Evolutionary conservation across 2,113 vertebrate genomes (phyloP), one percentile per base, ranked within the genome.

Genomic region (Picathartes gymnocephalus): DNA sequence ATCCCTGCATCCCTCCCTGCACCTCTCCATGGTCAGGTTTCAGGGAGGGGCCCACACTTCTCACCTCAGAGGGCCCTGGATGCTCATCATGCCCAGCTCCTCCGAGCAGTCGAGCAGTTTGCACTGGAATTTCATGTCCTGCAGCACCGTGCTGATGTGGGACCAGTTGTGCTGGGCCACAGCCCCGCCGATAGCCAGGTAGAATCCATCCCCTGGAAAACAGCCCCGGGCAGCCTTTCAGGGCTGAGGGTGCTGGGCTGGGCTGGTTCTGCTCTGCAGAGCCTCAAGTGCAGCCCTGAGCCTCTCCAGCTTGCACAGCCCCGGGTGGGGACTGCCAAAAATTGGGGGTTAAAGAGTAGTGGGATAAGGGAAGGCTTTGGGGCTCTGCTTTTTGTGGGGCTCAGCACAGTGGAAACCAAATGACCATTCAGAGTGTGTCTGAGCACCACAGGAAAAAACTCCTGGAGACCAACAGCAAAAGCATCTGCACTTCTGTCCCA

Each of bases 41-140:
- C 47, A 54, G 31, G 57, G 39, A 39, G 4, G 30, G 7, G 19
- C 13, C 3, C 4, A 1, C 3, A 1, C 22, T 0, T 0, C 62
- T 88, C 92, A 99, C 99, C 99, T 99, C 95, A 98, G 98, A 0
- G 99, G 99, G 12, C 99, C 99, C 96, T 99, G 99, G 85, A 99
- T 97, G 96, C 99, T 99, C 97, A 99, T 98, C 99, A 99, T 98
- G 64, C 99, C 99, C 97, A 99, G 98, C 90, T 99, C 98, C 90
- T 99, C 99, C 0, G 99, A 99, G 93, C 96, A 96, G 96, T 99
- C 99, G 0, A 98, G 82, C 53, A 99, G 98, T n/a, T 96, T 95
- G 97, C 99, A 99, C 93, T 28, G 95, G 90, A 99, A 97, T 68
- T 96, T 97, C 95, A 90, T 93, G 95, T 99, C 99, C 96, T 99